These are phyloP conservation scores for Zoanthus sociatus DNA, from an alignment of 92 coral and sea anemone genomes.

Conservation along the genomic window DNA sequence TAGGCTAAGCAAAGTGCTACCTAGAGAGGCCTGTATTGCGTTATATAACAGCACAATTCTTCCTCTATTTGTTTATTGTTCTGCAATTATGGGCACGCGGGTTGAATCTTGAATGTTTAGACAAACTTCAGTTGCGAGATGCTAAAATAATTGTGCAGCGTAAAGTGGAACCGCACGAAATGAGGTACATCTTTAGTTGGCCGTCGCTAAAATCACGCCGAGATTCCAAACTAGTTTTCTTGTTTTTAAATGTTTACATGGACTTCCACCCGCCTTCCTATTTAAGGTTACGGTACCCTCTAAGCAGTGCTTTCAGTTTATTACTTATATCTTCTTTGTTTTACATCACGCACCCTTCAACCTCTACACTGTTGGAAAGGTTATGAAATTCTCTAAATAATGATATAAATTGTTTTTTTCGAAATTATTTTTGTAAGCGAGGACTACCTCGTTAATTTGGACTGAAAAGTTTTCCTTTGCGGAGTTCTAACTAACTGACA, in stretches of 20 bases:
- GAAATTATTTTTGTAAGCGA: no score
- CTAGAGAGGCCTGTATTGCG: conserved; percentile 62
- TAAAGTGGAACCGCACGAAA: not conserved
- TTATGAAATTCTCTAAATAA: no score
- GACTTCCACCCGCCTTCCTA: no score
- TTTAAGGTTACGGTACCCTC: no score
- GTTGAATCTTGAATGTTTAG: not conserved
- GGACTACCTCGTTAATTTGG: no score
- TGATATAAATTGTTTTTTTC: no score
- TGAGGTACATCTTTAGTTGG: not conserved
- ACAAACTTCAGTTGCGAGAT: not conserved
- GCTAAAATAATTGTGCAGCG: not conserved
- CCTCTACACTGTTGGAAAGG: no score
- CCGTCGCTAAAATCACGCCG: not conserved
- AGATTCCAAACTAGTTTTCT: not conserved
- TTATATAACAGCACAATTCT: conserved; percentile 60
- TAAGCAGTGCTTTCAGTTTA: no score
- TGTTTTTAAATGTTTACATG: not conserved
- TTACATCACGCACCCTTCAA: no score
- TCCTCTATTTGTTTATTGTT: conserved; percentile 51
- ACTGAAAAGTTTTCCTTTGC: no score
- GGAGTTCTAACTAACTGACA: no score
- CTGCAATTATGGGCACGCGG: not conserved
- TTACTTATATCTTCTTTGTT: no score
- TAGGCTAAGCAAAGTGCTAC: conserved; percentile 57